Base-by-base conservation (phyloP, 1,140 invertebrate species). In the Phymastichus coffea region DNA sequence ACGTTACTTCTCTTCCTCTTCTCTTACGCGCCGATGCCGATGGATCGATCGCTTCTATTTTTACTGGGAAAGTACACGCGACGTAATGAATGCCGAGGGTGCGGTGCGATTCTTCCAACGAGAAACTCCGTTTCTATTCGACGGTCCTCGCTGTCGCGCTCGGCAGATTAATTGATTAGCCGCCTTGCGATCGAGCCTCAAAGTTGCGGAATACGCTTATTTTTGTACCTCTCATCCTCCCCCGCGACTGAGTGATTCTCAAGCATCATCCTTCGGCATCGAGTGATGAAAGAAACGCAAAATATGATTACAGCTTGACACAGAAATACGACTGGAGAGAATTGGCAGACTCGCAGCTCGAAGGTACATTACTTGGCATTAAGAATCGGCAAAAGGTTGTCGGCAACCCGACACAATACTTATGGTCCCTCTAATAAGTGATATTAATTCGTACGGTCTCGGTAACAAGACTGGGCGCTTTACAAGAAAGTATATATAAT, bases 381-480 rank as follows among this genome's bases (percentile, higher is more conserved):
- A 3, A 38, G 9, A 20, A 25, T 19, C 6, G 4, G 2, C 30
- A 4, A 40, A 20, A 54, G 9, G 49, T 40, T 9, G 1, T 12
- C 15, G 0, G 37, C 23, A 49, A 52, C 20, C 14, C 30, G 38
- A 51, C 51, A 58, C 26, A 52, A 44, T 37, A 51, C 37, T 58
- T 52, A 25, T 19, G 14, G 7, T 20, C 9, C 10, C n/a, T n/a
- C 38, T 51, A 58, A 58, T 44, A 35, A 58, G 40, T 22, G 38
- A 58, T 58, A 52, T 51, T 52, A 33, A 25, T 49, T 20, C 35
- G 15, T 15, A n/a, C n/a, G n/a, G n/a, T n/a, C n/a, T n/a, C n/a
- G n/a, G n/a, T n/a, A n/a, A n/a, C n/a, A n/a, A n/a, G n/a, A n/a
- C n/a, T n/a, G n/a, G n/a, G n/a, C n/a, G n/a, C n/a, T n/a, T n/a